Evolutionary conservation across 2,888 invertebrate genomes (phyloP).

Genomic region (Plagodis pulveraria): DNA sequence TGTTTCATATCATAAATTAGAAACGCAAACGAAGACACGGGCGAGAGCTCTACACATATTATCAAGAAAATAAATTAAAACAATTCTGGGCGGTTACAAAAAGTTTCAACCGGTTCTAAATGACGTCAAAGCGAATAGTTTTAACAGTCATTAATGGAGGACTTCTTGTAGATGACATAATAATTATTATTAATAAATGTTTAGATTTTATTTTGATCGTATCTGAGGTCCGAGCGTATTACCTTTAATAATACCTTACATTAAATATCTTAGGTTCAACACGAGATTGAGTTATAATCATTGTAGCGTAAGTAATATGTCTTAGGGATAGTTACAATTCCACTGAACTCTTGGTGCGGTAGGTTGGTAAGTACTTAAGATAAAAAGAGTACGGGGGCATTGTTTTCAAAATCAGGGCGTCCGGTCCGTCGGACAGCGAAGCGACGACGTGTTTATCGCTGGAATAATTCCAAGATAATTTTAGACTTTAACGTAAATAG

Average conservation of each 20-base stretch:
- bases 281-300: too few species aligned
- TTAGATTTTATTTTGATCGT: conserved; percentile 2
- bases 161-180: conserved; percentile 25
- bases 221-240: not conserved
- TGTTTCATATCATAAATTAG: too few species aligned
- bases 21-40: not conserved
- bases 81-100: conserved; percentile 11
- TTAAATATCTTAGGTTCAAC: too few species aligned
- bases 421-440: not conserved
- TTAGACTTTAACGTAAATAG: conserved; percentile 35
- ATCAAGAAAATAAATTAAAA: conserved; percentile 3
- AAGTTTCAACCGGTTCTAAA: conserved; percentile 25
- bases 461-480: conserved; percentile 42
- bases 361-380: not conserved
- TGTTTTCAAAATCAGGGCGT: conserved; percentile 13
- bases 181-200: conserved; percentile 7
- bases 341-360: not conserved
- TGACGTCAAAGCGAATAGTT: conserved; percentile 31
- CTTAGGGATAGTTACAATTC: not conserved
- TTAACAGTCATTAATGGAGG: conserved; percentile 13
- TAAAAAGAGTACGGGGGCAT: conserved; percentile 5
- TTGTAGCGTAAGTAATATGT: too few species aligned
- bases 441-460: conserved; percentile 9
- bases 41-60: not conserved
- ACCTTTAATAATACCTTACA: too few species aligned